Conservation (phyloP, 2,888 invertebrate species). For the Mimumesa dahlbomi region DNA sequence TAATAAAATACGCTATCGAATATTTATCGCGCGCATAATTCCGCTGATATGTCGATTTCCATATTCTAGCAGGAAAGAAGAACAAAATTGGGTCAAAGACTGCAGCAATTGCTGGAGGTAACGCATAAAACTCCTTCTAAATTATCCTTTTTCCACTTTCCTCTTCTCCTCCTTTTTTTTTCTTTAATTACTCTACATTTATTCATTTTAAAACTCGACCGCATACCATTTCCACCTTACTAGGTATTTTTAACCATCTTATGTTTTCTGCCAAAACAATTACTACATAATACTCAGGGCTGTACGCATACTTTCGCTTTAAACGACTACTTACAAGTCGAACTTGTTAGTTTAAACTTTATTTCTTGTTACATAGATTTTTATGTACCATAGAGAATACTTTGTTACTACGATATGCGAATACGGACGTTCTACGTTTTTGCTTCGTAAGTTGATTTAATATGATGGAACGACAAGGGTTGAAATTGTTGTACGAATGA, state of each 20-base stretch:
- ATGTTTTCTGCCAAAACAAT: slow-evolving; percentile 24
- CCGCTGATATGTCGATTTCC: slow-evolving; percentile 18
- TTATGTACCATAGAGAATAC: neutral
- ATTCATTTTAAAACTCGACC: no score
- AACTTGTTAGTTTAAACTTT: slow-evolving; percentile 9
- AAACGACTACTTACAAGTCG: no score
- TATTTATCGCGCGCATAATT: neutral
- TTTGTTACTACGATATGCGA: no score
- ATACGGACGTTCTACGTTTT: no score
- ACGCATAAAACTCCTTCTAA: slow-evolving; percentile 78
- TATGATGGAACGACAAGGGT: no score
- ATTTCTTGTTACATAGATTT: neutral
- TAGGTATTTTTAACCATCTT: slow-evolving; percentile 17
- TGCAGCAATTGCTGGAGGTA: slow-evolving; percentile 80
- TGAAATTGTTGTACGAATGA: no score
- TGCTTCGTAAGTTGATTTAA: no score
- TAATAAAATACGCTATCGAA: neutral
- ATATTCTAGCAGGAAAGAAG: slow-evolving; percentile 77
- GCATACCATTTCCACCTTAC: slow-evolving; percentile 8
- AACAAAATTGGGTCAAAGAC: slow-evolving; percentile 78
- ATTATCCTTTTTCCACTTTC: slow-evolving; percentile 53
- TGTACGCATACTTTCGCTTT: slow-evolving; percentile 15
- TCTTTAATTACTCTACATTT: slow-evolving; percentile 34
- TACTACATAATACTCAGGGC: slow-evolving; percentile 27
- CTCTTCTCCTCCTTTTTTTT: slow-evolving; percentile 30